Evolutionary conservation across 2,888 invertebrate genomes (phyloP), one percentile per base, ranked within the genome.

Genomic region (Epirrhoe alternata): DNA sequence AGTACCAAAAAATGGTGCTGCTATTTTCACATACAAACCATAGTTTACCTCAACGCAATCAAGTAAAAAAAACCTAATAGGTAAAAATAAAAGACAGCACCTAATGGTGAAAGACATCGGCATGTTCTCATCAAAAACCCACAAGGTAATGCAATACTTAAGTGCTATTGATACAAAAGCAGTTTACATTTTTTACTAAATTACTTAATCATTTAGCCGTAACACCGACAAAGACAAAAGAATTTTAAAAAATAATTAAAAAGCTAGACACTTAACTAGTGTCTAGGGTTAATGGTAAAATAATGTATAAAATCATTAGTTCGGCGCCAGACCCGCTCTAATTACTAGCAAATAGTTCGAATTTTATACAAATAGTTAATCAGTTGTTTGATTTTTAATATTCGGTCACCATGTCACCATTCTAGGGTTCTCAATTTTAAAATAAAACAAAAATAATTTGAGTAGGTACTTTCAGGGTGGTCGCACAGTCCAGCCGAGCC

Each of bases 271-370:
- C 16, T 12, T 33, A 33, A 31, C 35, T 33, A 33, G 24, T 17
- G 24, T 47, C 47, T 47, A 47, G 6, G 53, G 6, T 35, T 64
- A 35, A 76, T 74, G 60, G 50, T 68, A 64, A 66, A 69, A 69
- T 77, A 72, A 74, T 78, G 71, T 69, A 69, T 77, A 76, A 77
- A 81, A 76, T 75, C 76, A 77, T 78, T 77, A 72, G 68, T 14
- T 38, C 68, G 80, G 78, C 81, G 80, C 79, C 80, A 65, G 51
- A 62, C 56, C n/a, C 47, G 60, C 24, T 50, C 54, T 14, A 58
- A 53, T 66, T 62, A 62, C 12, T 1, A 65, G 49, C 49, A 57
- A 38, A 47, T 55, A 58, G 31, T 61, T 63, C 30, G 47, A 47
- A 64, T 30, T 62, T 53, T 52, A 67, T 2, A 61, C 58, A 64